phyloP scores from a whole-genome alignment of 2,797 vertebrate genomes.

The Sitta carolinensis region DNA sequence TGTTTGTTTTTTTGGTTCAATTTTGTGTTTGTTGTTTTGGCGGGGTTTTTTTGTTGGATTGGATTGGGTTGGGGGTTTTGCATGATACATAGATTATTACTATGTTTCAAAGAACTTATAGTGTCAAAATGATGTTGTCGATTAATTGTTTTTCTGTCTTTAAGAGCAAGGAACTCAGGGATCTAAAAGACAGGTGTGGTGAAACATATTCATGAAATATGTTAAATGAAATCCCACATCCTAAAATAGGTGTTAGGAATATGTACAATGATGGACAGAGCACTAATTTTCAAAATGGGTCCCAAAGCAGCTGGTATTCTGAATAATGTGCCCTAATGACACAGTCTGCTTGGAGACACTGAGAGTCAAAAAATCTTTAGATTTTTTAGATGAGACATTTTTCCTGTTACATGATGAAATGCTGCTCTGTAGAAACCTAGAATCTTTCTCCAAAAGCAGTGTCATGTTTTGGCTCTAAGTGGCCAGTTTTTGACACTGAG shows the following conservation, averaged over 20 bases:
- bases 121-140: background rate
- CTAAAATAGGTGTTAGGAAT: background rate
- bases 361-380: background rate
- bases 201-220: background rate
- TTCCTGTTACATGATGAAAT: background rate
- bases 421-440: background rate
- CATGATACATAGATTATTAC: background rate
- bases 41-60: background rate
- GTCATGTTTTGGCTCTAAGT: too few species aligned
- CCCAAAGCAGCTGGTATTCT: background rate
- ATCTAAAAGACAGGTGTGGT: background rate
- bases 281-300: background rate
- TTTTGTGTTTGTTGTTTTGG: background rate
- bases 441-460: background rate
- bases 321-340: background rate
- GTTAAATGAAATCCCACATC: background rate
- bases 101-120: background rate
- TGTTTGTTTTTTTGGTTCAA: background rate
- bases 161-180: background rate
- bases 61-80: background rate
- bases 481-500: too few species aligned
- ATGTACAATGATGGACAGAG: background rate
- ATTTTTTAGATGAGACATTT: background rate
- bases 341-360: background rate
- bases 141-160: background rate